Conservation (phyloP, 1,140 invertebrate genomes). For the Dufourea novaeangliae region DNA sequence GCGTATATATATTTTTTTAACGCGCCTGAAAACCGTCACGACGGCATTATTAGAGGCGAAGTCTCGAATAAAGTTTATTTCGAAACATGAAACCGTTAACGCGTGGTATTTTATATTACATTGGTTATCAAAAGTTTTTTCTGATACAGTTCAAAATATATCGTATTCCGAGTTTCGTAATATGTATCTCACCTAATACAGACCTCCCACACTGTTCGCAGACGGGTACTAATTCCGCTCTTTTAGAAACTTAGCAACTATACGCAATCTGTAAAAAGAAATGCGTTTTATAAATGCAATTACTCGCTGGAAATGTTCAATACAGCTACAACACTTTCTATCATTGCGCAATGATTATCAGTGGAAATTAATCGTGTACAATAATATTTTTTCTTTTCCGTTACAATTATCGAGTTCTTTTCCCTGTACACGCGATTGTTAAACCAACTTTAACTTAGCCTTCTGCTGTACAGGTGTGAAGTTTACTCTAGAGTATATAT, state of each 20-base stretch:
- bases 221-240: background rate
- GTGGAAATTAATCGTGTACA: background rate
- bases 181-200: constrained; percentile 15
- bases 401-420: too few species aligned
- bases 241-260: constrained; percentile 20
- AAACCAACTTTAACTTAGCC: too few species aligned
- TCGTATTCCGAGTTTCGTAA: constrained; percentile 13
- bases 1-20: too few species aligned
- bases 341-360: background rate
- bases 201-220: constrained; percentile 2
- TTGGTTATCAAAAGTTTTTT: too few species aligned
- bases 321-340: background rate
- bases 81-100: background rate
- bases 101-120: background rate
- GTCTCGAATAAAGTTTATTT: background rate
- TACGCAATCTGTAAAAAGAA: background rate
- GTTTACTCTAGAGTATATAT: background rate
- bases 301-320: background rate
- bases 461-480: background rate
- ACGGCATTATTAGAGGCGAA: too few species aligned
- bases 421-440: too few species aligned
- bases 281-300: background rate
- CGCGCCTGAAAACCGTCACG: too few species aligned
- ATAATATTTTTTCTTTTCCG: too few species aligned
- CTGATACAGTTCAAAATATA: too few species aligned